Evolutionary conservation across 2,888 invertebrate genomes (phyloP), one percentile per base, ranked within the genome.

Genomic region (Tetrapedia diversipes): DNA sequence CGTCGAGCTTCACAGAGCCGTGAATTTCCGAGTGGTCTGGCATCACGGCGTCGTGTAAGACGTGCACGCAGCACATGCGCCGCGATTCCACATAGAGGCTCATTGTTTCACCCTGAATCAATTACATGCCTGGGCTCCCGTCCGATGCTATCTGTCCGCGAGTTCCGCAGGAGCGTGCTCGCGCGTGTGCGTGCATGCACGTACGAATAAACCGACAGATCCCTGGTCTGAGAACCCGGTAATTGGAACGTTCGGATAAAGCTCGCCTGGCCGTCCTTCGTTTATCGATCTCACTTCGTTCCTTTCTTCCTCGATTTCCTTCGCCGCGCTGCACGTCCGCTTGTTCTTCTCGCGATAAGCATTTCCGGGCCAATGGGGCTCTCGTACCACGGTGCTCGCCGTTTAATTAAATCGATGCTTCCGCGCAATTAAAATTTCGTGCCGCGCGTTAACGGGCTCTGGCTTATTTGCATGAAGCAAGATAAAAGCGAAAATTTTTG

Each of bases 91-190:
- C 88, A 87, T 86, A 87, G 87, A 84, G 86, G 83, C 85, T 88
- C 90, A 90, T 90, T 90, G 89, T 90, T 89, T 90, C 86, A 85
- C 85, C 84, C 69, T 87, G 90, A 90, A 90, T 90, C 90, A 90
- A 90, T 90, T 90, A 90, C 89, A 89, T 86, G 90, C 82, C 86
- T 89, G 84, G 86, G 85, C 89, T 87, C 66, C 84, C 83, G 86
- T 83, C 84, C 85, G 89, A 90, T 90, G 84, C 84, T 89, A 89
- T 90, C 89, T 89, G 81, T 83, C 87, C 85, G 75, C 69, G 71
- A 51, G 67, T 68, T 56, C 66, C 60, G 72, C 83, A 79, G 70
- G 64, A 77, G 24, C 41, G 27, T 60, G 63, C 34, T 43, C 49
- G 56, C 56, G n/a, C 51, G 63, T 74, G 37, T 51, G 56, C 56